Evolutionary conservation across 1,140 invertebrate genomes (phyloP), one percentile per base, ranked within the genome.

Genomic region (Habropoda laboriosa): DNA sequence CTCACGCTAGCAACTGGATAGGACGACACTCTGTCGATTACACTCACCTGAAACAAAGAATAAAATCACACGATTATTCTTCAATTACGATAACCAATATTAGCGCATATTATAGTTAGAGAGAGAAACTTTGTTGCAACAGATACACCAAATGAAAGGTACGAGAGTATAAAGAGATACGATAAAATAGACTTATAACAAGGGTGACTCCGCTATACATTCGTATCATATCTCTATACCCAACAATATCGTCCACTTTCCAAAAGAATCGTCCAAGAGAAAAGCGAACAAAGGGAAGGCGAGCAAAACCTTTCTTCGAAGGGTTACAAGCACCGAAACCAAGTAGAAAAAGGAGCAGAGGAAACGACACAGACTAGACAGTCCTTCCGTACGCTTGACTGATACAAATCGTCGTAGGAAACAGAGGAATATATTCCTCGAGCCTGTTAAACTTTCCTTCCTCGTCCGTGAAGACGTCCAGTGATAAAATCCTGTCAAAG

Each of bases 391-490:
- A 24, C 3, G 7, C 47, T 18, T 61, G 45, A 27, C 51, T 27
- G n/a, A 30, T 30, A 58, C 45, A 42, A 70, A 78, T 73, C 58
- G 60, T 30, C 47, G 77, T 16, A 73, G 30, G 40, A 35, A 55
- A 63, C 38, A 24, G 75, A 66, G 12, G n/a, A 38, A 67, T 40
- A 38, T 67, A 78, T 74, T 72, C 18, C 40, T n/a, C 24, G 53
- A 12, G 12, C 18, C 74, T 73, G 79, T 78, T 87, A 82, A 87
- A 89, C 79, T 82, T 86, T 78, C 86, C 79, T 89, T 87, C 75
- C 58, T 57, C 60, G 79, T n/a, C n/a, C 64, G 57, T 75, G 79
- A 67, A 24, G 18, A 32, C 18, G 40, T 1, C 27, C 7, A 45
- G 70, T 67, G 79, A 72, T 67, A 57, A 58, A 58, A 40, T 76